Conservation (phyloP, 1,140 invertebrate genomes). For the Drosophila sp. region DNA sequence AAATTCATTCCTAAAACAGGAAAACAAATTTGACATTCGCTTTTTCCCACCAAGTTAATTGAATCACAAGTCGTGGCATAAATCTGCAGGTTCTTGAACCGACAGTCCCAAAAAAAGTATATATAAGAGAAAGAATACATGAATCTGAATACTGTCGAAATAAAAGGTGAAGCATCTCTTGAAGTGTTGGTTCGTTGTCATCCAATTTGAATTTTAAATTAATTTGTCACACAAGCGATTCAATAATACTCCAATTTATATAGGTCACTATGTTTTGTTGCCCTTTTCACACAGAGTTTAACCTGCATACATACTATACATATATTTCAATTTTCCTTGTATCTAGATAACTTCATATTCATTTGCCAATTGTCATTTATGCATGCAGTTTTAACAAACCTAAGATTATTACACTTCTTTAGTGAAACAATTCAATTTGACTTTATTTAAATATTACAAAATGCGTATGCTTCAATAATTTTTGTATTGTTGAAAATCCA, state of each 20-base stretch:
- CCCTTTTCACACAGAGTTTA: slow-evolving; percentile 4
- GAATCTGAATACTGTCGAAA: neutral
- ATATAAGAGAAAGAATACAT: neutral
- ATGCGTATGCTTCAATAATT: too few species aligned
- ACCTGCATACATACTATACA: slow-evolving; percentile 14
- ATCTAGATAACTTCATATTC: slow-evolving; percentile 8
- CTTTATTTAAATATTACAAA: neutral
- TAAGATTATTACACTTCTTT: too few species aligned
- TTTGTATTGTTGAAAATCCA: too few species aligned
- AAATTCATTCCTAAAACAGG: too few species aligned
- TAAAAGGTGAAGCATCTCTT: slow-evolving; percentile 12
- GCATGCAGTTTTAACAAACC: neutral
- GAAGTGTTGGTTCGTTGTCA: slow-evolving; percentile 1
- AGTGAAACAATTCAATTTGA: neutral
- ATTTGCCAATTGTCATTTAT: neutral
- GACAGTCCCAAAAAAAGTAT: slow-evolving; percentile 11
- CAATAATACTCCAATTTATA: slow-evolving; percentile 12
- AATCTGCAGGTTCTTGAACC: slow-evolving; percentile 47
- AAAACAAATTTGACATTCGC: too few species aligned
- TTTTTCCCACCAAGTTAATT: slow-evolving; percentile 47
- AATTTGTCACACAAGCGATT: slow-evolving; percentile 13
- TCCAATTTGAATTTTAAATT: slow-evolving; percentile 50
- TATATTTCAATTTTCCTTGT: slow-evolving; percentile 11
- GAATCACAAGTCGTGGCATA: slow-evolving; percentile 40
- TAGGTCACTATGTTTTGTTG: slow-evolving; percentile 49